Percentiles rank a stretch among this genome's conserved stretches.
Conservation (phyloP, 1,140 invertebrate species). For the Lethocerus indicus region DNA sequence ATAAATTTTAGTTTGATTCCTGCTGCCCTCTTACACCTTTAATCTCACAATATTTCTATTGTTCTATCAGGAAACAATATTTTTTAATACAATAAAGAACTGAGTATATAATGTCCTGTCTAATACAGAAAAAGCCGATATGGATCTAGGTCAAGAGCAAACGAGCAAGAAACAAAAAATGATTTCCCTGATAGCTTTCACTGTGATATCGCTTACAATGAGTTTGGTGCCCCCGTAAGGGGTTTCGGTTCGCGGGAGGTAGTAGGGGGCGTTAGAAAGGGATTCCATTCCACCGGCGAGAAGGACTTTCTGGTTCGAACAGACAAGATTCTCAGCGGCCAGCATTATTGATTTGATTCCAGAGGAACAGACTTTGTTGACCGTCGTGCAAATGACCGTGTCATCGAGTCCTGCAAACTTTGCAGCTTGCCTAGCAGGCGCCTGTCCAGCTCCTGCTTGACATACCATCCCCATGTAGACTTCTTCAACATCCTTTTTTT, state of each 20-base stretch:
- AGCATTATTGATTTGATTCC: constrained; percentile 97
- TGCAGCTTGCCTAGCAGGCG: constrained; percentile 86
- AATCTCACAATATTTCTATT: too few relatives aligned
- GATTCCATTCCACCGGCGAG: constrained; percentile 97
- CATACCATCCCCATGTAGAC: constrained; percentile 96
- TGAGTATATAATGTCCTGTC: too few relatives aligned
- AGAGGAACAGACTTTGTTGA: constrained; percentile 98
- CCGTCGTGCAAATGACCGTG: constrained; percentile 48
- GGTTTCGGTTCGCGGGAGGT: constrained; percentile 71
- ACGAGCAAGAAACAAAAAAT: too few relatives aligned
- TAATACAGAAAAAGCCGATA: too few relatives aligned
- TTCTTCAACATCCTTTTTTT: constrained; percentile 72
- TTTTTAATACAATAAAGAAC: too few relatives aligned
- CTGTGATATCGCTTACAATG: constrained; percentile 28
- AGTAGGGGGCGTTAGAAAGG: constrained; percentile 98
- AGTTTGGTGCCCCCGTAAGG: constrained; percentile 88
- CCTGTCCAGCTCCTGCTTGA: constrained; percentile 67
- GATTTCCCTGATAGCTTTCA: too few relatives aligned
- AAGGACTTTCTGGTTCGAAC: constrained; percentile 69
- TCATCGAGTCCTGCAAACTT: constrained; percentile 58
- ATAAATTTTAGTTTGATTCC: too few relatives aligned
- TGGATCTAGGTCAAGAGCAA: too few relatives aligned
- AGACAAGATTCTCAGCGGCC: constrained; percentile 72
- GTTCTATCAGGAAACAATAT: too few relatives aligned
- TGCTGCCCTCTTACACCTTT: too few relatives aligned